Percentiles rank a stretch among this genome's conserved stretches.
These are phyloP conservation scores for Troilus luridus DNA, from an alignment of 2,888 invertebrate species.

Conservation along the genomic window DNA sequence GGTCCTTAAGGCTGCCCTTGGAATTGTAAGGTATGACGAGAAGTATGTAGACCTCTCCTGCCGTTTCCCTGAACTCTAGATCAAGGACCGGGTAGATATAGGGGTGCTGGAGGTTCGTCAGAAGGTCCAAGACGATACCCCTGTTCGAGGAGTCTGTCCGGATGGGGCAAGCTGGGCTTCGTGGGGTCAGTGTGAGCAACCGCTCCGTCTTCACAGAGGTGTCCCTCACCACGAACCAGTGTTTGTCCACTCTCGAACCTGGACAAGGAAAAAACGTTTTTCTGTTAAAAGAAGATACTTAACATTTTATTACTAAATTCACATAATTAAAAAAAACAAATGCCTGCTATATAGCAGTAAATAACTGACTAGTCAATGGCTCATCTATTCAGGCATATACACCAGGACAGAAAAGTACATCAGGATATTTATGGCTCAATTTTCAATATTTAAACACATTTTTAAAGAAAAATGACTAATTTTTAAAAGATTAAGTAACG, in stretches of 20 bases:
- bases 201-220: conserved; percentile 84
- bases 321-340: background rate
- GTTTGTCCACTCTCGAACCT: conserved; percentile 87
- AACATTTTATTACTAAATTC: background rate
- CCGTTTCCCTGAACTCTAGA: conserved; percentile 77
- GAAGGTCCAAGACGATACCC: conserved; percentile 82
- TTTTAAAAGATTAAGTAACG: no score
- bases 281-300: background rate
- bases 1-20: conserved; percentile 89
- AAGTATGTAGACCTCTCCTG: conserved; percentile 73
- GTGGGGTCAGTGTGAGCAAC: conserved; percentile 78
- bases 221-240: conserved; percentile 93
- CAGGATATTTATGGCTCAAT: background rate
- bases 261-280: conserved; percentile 57
- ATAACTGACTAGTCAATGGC: no score
- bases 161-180: conserved; percentile 78
- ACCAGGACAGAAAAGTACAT: background rate
- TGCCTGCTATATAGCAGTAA: no score
- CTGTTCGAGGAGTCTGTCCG: conserved; percentile 78
- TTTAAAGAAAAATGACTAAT: no score
- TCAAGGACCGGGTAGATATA: conserved; percentile 93
- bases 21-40: conserved; percentile 87
- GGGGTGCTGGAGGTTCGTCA: conserved; percentile 90
- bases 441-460: no score
- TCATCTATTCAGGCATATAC: background rate